Evolutionary conservation across 1,140 invertebrate species (phyloP).

Genomic region (Penaeus japonicus): DNA sequence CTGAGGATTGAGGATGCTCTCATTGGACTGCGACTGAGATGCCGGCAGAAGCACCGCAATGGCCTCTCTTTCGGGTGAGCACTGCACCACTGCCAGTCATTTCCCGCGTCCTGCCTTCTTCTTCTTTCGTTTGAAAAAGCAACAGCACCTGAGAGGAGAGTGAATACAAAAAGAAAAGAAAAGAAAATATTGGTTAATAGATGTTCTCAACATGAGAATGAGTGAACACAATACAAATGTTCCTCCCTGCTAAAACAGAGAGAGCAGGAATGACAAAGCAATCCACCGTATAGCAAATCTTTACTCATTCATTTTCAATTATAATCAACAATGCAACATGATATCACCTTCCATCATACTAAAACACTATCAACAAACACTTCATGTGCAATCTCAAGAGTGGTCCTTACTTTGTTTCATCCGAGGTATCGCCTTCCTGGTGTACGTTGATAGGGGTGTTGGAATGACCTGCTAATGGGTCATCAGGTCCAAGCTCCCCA

Average conservation of each 20-base stretch:
- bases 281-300: background rate
- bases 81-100: conserved; percentile 63
- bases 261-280: background rate
- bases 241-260: background rate
- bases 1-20: conserved; percentile 69
- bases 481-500: conserved; percentile 92
- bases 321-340: background rate
- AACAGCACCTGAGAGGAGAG: conserved; percentile 86
- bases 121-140: conserved; percentile 96
- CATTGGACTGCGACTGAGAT: conserved; percentile 74
- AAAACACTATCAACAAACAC: background rate
- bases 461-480: conserved; percentile 94
- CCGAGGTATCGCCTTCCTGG: conserved; percentile 86
- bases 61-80: conserved; percentile 71
- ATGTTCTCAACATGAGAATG: no score
- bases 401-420: conserved; percentile 68
- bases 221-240: background rate
- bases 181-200: background rate
- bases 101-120: conserved; percentile 78
- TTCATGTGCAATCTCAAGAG: background rate
- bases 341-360: no score
- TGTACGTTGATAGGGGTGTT: conserved; percentile 94
- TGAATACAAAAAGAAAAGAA: background rate
- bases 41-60: conserved; percentile 73
- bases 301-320: background rate